Conservation (phyloP, 2,888 invertebrate genomes). For the Drosophila pseudotalamancana region DNA sequence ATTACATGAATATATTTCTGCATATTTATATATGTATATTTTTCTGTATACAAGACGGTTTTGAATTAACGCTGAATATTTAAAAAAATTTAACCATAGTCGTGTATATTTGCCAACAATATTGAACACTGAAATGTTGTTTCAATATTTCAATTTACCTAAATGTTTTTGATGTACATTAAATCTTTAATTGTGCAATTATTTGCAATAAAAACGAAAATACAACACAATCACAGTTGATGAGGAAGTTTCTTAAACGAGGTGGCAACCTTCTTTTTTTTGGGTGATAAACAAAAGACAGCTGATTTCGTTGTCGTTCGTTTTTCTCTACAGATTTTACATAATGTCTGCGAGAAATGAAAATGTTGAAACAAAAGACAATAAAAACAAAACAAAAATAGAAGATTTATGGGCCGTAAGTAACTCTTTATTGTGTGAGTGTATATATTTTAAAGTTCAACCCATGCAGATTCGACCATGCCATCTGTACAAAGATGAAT, state of each 20-base stretch:
- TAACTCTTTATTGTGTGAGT: background rate
- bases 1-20: slow-evolving; percentile 26
- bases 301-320: slow-evolving; percentile 19
- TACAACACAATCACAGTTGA: slow-evolving; percentile 5
- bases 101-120: slow-evolving; percentile 32
- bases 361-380: slow-evolving; percentile 52
- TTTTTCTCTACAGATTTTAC: slow-evolving; percentile 31
- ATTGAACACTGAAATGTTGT: slow-evolving; percentile 39
- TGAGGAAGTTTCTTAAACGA: background rate
- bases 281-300: slow-evolving; percentile 42
- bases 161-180: slow-evolving; percentile 51
- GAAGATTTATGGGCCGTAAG: slow-evolving; percentile 80
- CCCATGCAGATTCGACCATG: slow-evolving; percentile 93
- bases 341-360: slow-evolving; percentile 43
- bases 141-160: slow-evolving; percentile 44
- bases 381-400: slow-evolving; percentile 28
- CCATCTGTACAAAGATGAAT: slow-evolving; percentile 92
- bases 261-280: slow-evolving; percentile 29
- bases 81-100: slow-evolving; percentile 8
- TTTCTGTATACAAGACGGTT: slow-evolving; percentile 26
- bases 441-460: no score
- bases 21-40: slow-evolving; percentile 22
- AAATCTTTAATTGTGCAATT: slow-evolving; percentile 67
- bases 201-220: slow-evolving; percentile 54
- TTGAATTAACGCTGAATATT: slow-evolving; percentile 14